Evolutionary conservation across 2,888 invertebrate genomes (phyloP), one percentile per base, ranked within the genome.

Genomic region (Petrolisthes cinctipes): DNA sequence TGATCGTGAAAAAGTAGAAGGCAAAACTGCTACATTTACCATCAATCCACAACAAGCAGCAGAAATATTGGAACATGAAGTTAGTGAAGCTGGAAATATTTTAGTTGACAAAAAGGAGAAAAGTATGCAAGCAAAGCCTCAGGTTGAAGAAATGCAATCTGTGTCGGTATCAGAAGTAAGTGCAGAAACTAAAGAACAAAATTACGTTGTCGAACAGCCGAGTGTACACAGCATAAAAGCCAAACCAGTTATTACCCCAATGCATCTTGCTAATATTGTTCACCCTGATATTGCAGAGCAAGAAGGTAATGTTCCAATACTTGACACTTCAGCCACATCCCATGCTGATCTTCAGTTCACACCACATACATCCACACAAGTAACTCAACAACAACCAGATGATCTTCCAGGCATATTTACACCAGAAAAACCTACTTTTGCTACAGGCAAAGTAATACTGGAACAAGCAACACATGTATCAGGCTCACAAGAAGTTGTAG

Each of bases 111-210:
- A 76, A 66, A 83, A 84, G 78, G 76, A 80, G 76, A 91, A 92
- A 86, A 90, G 91, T 20, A 90, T 92, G 88, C 91, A 76, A 90
- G 91, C 90, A 66, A 90, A 93, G 5, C 91, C 92, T 9, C 91
- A 92, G 83, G 92, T 94, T 85, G 92, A 92, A 90, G 93, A 94
- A 85, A 94, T 94, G 75, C 94, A 95, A 92, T 93, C 95, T 91
- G 91, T 97, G 61, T 93, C 94, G 56, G 94, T 95, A 81, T 95
- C 94, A 83, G 93, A 95, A 54, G 94, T 95, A 4, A 95, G 95
- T 91, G 92, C 95, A 23, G 95, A 96, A 92, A 94, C 95, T 86
- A 95, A 95, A 83, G 95, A 95, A 92, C 93, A 93, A 3, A 94
- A 92, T 57, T 92, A 92, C 88, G 89, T 81, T 23, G 89, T 85